These are phyloP conservation scores for Echinarachnius parma DNA, from an alignment of 53 echinoderm and acorn worm species.

Conservation along the genomic window DNA sequence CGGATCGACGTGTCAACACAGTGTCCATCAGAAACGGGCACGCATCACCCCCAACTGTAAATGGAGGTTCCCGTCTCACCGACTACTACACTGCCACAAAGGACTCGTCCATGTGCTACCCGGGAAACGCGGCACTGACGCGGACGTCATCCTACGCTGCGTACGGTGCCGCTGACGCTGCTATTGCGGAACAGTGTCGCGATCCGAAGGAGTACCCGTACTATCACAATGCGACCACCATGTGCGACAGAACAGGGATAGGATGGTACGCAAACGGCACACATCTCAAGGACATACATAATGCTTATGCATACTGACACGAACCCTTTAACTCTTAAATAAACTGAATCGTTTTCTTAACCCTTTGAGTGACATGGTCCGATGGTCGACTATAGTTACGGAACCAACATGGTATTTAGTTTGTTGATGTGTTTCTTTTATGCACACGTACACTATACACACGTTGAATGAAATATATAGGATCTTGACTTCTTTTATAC, in stretches of 20 bases:
- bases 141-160: conserved; percentile 38
- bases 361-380: too few species aligned
- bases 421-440: too few species aligned
- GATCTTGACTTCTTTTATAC: too few species aligned
- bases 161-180: conserved; percentile 43
- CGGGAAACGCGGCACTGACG: conserved; percentile 36
- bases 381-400: too few species aligned
- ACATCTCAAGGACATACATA: conserved; percentile 61
- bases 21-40: conserved; percentile 40
- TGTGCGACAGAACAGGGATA: conserved; percentile 75
- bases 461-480: too few species aligned
- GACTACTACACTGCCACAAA: conserved; percentile 39
- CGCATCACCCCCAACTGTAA: conserved; percentile 46
- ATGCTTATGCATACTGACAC: conserved; percentile 71
- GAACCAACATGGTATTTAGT: too few species aligned
- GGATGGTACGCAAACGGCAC: conserved; percentile 75
- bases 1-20: conserved; percentile 12
- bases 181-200: conserved; percentile 54
- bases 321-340: neutral
- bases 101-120: conserved; percentile 46
- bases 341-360: too few species aligned
- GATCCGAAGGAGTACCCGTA: conserved; percentile 66
- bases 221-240: conserved; percentile 72
- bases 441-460: too few species aligned
- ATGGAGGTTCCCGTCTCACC: conserved; percentile 46